Evolutionary conservation across 2,113 vertebrate genomes (phyloP).

Genomic region (Ailurus styani): DNA sequence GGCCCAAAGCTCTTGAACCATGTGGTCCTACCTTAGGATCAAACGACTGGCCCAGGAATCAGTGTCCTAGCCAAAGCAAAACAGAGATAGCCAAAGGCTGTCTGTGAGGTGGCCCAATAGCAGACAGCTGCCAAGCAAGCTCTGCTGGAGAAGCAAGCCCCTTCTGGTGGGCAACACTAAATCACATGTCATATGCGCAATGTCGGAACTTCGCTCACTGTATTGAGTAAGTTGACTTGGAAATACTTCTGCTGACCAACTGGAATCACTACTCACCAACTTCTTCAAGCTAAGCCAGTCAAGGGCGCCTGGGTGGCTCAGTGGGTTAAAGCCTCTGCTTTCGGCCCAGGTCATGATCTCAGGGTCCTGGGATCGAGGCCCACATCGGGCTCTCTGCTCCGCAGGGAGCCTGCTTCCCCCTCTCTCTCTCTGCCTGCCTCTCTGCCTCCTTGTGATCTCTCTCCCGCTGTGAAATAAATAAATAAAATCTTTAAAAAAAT

Average conservation of each 20-base stretch:
- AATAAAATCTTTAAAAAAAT: too few relatives aligned
- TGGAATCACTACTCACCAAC: neutral
- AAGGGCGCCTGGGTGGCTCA: too few relatives aligned
- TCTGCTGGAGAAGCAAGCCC: neutral
- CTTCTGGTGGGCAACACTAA: neutral
- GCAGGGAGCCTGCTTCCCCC: too few relatives aligned
- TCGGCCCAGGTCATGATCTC: too few relatives aligned
- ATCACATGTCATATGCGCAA: neutral
- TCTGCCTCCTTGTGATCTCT: too few relatives aligned
- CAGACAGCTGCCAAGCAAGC: neutral
- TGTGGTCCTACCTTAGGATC: neutral
- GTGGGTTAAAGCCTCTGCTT: too few relatives aligned
- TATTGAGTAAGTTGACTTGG: neutral
- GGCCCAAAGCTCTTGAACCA: neutral
- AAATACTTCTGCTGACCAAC: neutral
- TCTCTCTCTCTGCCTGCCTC: too few relatives aligned
- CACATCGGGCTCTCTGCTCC: too few relatives aligned
- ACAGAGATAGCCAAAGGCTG: neutral
- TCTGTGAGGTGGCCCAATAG: neutral
- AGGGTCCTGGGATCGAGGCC: too few relatives aligned
- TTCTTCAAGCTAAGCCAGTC: neutral
- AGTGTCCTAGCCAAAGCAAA: neutral
- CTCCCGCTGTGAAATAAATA: too few relatives aligned
- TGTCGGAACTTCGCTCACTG: neutral
- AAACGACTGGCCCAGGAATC: neutral